phyloP scores from a whole-genome alignment of 2,888 invertebrate genomes.

The Helleia helle region DNA sequence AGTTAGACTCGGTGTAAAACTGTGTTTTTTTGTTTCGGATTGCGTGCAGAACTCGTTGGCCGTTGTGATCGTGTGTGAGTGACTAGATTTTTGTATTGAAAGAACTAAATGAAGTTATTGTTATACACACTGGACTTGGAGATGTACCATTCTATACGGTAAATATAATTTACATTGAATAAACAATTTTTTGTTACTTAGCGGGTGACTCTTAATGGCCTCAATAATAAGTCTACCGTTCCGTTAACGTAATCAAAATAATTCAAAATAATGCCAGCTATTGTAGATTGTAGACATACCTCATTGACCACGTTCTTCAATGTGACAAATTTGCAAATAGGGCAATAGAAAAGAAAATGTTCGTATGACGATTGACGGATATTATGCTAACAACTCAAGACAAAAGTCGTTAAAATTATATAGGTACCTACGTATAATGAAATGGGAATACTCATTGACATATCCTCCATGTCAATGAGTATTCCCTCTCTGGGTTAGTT shows the following conservation, averaged over 20 bases:
- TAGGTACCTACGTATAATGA: too few species aligned
- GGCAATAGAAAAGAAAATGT: too few species aligned
- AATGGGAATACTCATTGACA: too few species aligned
- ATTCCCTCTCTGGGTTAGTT: too few species aligned
- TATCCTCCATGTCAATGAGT: too few species aligned
- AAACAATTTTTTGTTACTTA: slow-evolving; percentile 35
- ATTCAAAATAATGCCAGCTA: background rate
- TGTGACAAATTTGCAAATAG: too few species aligned
- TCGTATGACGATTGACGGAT: too few species aligned
- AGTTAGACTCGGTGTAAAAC: slow-evolving; percentile 56
- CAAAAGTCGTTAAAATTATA: too few species aligned
- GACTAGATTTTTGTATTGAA: slow-evolving; percentile 64
- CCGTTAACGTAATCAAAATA: slow-evolving; percentile 34
- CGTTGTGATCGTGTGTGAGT: slow-evolving; percentile 61
- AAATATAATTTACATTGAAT: slow-evolving; percentile 40
- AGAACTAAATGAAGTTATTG: slow-evolving; percentile 53
- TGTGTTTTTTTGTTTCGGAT: slow-evolving; percentile 66
- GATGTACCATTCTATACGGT: slow-evolving; percentile 57
- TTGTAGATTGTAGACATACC: slow-evolving; percentile 6
- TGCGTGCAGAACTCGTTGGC: slow-evolving; percentile 62
- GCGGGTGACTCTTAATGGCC: slow-evolving; percentile 58
- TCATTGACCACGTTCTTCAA: slow-evolving; percentile 6
- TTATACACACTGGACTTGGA: slow-evolving; percentile 41
- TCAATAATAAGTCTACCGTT: slow-evolving; percentile 43
- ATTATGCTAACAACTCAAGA: too few species aligned